Evolutionary conservation across 2,888 invertebrate genomes (phyloP), one percentile per base, ranked within the genome.

Genomic region (Drosophila nr. fundita): DNA sequence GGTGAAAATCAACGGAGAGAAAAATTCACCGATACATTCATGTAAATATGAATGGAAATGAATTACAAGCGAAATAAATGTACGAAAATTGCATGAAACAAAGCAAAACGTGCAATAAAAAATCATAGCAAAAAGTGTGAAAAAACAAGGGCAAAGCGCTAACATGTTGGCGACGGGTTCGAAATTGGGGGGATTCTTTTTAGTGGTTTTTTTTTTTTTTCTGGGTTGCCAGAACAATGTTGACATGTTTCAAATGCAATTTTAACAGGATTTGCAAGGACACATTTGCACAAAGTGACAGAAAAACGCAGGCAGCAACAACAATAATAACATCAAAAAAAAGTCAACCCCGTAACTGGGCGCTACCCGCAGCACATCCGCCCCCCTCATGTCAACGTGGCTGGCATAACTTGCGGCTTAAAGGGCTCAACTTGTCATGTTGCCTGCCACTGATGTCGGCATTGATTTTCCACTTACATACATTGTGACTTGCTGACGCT

Each of bases 341-440:
- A 81, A 78, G 78, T 73, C 87, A 85, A 85, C 85, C 83, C 82
- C 62, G 53, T 65, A 49, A 58, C 62, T 24, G 66, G 24, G 29
- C 34, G 34, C 61, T 45, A 38, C 58, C 63, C 64, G 30, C 63
- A 54, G 27, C 58, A 60, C 32, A 45, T 24, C 21, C 34, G 8
- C 21, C 54, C 57, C 42, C 50, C 66, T 15, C 38, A 53, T 45
- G 49, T 38, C 68, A 48, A 78, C 88, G 87, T 88, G 88, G 87
- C 82, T 86, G 82, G 87, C 87, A 87, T 87, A 87, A 89, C 89
- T 89, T 86, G 82, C 89, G 89, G 90, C 90, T 91, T 91, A 91
- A 91, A 88, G 89, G 90, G 89, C 84, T 91, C 90, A 91, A 91
- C 87, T 90, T 91, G 89, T 91, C 91, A 91, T 87, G 90, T 88